These are phyloP conservation scores for Baryphthengus martii DNA, from an alignment of 2,113 vertebrate species.

Conservation along the genomic window DNA sequence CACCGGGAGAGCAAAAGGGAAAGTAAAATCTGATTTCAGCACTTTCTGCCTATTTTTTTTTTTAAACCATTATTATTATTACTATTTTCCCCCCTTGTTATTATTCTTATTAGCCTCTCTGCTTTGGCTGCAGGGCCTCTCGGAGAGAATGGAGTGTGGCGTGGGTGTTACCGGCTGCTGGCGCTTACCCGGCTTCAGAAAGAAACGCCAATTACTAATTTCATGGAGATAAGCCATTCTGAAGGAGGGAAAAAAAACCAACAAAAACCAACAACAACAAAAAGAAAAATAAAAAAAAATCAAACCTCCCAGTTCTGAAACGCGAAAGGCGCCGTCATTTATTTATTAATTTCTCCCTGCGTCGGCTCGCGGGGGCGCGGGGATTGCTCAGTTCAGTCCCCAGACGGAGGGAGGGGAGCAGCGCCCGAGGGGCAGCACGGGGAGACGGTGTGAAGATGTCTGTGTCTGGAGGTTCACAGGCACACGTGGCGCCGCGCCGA, in stretches of 20 bases:
- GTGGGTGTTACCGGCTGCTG: slow-evolving; percentile 54
- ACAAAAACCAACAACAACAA: not conserved
- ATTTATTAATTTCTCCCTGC: not conserved
- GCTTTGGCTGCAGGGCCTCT: slow-evolving; percentile 29
- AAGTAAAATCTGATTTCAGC: slow-evolving; percentile 13
- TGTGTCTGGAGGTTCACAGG: accelerated
- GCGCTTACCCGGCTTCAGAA: not conserved
- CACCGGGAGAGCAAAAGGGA: not conserved
- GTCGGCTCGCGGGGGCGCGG: accelerated
- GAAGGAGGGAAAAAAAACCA: not conserved
- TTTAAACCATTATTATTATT: too few species aligned
- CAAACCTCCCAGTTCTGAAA: not conserved
- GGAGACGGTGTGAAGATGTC: not conserved
- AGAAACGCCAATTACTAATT: slow-evolving; percentile 52
- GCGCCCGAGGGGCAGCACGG: accelerated
- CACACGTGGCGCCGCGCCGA: accelerated
- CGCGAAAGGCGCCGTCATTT: not conserved
- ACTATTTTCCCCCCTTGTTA: too few species aligned
- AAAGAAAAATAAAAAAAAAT: not conserved
- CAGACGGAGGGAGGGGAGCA: not conserved
- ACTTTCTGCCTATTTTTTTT: not conserved
- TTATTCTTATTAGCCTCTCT: slow-evolving; percentile 28
- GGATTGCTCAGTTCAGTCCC: not conserved
- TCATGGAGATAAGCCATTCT: slow-evolving; percentile 50
- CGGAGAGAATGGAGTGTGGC: not conserved